These are phyloP conservation scores for Oryctes rhinoceros DNA, from an alignment of 1,140 invertebrate species.

Conservation along the genomic window DNA sequence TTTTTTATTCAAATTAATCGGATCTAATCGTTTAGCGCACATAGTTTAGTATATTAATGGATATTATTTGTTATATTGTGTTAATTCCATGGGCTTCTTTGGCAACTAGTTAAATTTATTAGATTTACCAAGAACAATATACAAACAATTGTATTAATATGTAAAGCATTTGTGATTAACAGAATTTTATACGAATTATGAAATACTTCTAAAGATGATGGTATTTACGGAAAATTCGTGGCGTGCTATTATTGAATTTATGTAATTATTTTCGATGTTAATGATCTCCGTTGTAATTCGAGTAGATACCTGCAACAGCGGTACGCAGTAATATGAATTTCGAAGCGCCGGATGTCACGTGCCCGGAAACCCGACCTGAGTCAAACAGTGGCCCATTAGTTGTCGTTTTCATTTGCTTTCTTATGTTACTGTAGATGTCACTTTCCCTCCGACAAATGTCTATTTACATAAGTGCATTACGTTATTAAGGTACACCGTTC, in stretches of 20 bases:
- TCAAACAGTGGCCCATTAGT: conserved; percentile 53
- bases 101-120: too few species aligned
- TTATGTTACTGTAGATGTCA: conserved; percentile 40
- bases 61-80: too few species aligned
- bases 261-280: conserved; percentile 45
- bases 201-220: conserved; percentile 27
- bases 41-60: too few species aligned
- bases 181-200: conserved; percentile 22
- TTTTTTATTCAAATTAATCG: conserved; percentile 21
- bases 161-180: not conserved
- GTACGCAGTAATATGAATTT: conserved; percentile 45
- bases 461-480: conserved; percentile 36
- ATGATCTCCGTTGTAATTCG: conserved; percentile 49
- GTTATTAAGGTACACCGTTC: not conserved
- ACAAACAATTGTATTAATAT: too few species aligned
- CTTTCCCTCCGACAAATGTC: conserved; percentile 23
- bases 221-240: not conserved
- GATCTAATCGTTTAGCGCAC: too few species aligned
- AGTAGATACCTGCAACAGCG: conserved; percentile 42
- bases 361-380: conserved; percentile 53
- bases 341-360: conserved; percentile 49
- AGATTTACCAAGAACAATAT: too few species aligned
- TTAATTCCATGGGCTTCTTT: too few species aligned
- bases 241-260: conserved; percentile 19
- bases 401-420: conserved; percentile 41